Evolutionary conservation across 2,888 invertebrate genomes (phyloP).

Genomic region (Apamea anceps): DNA sequence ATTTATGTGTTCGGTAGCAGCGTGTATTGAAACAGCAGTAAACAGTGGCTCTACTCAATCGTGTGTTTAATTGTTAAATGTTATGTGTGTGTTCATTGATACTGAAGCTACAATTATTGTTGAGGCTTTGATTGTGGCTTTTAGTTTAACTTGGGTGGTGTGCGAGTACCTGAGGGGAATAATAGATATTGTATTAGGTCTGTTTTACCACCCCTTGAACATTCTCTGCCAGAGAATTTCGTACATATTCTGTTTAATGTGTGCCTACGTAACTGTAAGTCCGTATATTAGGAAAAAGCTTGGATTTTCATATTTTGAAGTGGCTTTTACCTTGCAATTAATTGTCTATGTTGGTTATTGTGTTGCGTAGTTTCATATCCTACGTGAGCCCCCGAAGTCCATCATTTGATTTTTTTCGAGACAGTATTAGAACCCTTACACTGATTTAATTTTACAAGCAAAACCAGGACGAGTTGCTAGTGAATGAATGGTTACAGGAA

Average conservation of each 20-base stretch:
- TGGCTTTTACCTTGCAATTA: neutral
- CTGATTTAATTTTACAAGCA: neutral
- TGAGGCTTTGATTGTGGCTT: conserved; percentile 23
- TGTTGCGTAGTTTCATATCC: too few species aligned
- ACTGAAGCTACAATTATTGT: conserved; percentile 12
- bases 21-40: conserved; percentile 26
- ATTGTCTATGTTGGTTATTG: neutral
- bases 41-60: conserved; percentile 35
- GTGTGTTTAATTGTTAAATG: conserved; percentile 30
- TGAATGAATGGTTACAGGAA: neutral
- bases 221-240: neutral
- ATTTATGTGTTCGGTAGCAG: conserved; percentile 42
- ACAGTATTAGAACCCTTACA: too few species aligned
- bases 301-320: neutral
- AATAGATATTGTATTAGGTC: neutral
- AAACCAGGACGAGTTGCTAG: neutral
- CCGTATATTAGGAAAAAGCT: neutral
- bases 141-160: neutral
- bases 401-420: neutral
- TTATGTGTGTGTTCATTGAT: conserved; percentile 32
- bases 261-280: neutral
- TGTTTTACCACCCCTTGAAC: neutral
- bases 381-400: too few species aligned
- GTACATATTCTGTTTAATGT: neutral
- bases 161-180: neutral